Percentiles rank a stretch among this genome's conserved stretches.
These are phyloP conservation scores for Caligus rogercresseyi DNA, from an alignment of 1,140 invertebrate species.

Conservation along the genomic window DNA sequence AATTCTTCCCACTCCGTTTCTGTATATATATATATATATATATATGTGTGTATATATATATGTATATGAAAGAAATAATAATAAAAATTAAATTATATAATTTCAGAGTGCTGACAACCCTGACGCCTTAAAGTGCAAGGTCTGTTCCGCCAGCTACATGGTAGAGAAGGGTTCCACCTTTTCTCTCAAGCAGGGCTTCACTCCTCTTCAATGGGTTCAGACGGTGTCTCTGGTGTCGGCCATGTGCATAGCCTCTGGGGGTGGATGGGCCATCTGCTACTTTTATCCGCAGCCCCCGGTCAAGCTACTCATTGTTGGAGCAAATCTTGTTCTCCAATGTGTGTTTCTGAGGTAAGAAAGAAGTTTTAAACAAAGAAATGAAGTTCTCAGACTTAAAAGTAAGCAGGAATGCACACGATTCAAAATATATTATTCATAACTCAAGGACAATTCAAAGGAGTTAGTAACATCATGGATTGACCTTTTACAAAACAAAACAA, in stretches of 20 bases:
- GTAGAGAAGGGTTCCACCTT: conserved; percentile 36
- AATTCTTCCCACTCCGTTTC: too few species aligned
- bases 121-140: conserved; percentile 52
- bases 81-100: neutral
- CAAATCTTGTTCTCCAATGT: conserved; percentile 59
- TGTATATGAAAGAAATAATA: too few species aligned
- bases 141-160: conserved; percentile 50
- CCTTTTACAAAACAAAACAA: too few species aligned
- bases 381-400: too few species aligned
- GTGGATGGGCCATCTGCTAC: conserved; percentile 61
- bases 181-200: conserved; percentile 56
- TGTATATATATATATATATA: too few species aligned
- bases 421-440: too few species aligned
- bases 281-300: conserved; percentile 55
- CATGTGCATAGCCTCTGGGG: conserved; percentile 52
- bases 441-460: too few species aligned
- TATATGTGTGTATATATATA: too few species aligned
- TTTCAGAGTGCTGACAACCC: conserved; percentile 41
- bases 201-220: conserved; percentile 56
- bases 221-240: conserved; percentile 43
- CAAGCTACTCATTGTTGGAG: conserved; percentile 53
- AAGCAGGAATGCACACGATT: neutral
- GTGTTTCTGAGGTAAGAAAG: conserved; percentile 52
- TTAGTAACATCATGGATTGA: too few species aligned
- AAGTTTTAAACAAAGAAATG: too few species aligned